Conservation (phyloP, 2,888 invertebrate species). For the Lapara coniferarum region DNA sequence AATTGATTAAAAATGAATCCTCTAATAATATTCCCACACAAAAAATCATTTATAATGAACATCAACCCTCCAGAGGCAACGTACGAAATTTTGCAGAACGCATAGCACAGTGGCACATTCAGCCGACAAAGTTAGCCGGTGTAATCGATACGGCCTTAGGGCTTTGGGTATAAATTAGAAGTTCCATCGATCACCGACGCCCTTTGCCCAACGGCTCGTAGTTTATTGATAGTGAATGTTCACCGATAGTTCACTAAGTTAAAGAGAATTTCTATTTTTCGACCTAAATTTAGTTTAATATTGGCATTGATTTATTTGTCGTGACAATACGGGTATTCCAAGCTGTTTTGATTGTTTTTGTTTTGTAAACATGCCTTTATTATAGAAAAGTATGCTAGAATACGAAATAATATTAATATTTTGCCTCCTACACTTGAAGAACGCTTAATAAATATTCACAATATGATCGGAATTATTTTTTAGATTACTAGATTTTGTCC, state of each 20-base stretch:
- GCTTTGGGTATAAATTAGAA: slow-evolving; percentile 82
- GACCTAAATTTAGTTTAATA: not conserved
- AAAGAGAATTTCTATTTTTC: slow-evolving; percentile 45
- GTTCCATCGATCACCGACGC: slow-evolving; percentile 80
- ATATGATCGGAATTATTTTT: not conserved
- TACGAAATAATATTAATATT: not conserved
- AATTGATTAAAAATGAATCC: too few species aligned
- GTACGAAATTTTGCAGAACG: slow-evolving; percentile 72
- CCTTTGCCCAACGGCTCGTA: slow-evolving; percentile 81
- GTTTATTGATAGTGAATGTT: slow-evolving; percentile 80
- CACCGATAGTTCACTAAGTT: slow-evolving; percentile 70
- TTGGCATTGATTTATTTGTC: not conserved
- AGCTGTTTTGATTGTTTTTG: not conserved
- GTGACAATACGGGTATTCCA: not conserved
- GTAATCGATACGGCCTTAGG: slow-evolving; percentile 83
- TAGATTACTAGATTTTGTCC: not conserved
- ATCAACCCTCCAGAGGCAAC: slow-evolving; percentile 62
- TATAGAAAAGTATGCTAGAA: too few species aligned
- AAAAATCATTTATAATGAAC: slow-evolving; percentile 20
- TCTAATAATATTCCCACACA: slow-evolving; percentile 27
- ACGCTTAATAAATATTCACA: too few species aligned
- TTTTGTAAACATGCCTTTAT: too few species aligned
- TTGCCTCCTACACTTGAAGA: not conserved
- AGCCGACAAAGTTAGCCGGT: slow-evolving; percentile 65
- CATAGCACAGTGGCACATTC: slow-evolving; percentile 52